Evolutionary conservation across 1,140 invertebrate genomes (phyloP), one percentile per base, ranked within the genome.

Genomic region (Palaemon carinicauda): DNA sequence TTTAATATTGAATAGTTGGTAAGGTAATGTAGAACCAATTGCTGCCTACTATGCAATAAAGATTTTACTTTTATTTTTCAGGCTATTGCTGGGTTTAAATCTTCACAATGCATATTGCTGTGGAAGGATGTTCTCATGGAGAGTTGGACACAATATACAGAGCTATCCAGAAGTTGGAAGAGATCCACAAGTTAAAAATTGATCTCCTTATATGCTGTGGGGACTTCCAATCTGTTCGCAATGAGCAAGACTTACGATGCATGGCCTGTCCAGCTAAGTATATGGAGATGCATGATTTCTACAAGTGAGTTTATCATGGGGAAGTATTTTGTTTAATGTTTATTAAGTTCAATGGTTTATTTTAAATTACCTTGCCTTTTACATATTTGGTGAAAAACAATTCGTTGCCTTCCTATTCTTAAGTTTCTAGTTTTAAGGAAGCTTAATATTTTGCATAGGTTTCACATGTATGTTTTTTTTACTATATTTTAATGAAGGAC

Each of bases 41-140:
- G 7, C 7, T 60, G 24, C 24, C 24, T 27, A 15, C 5, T 27
- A 15, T 60, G 2, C 5, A 60, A 10, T 82, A 52, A 51, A 51
- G 15, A 52, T 82, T 52, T 4, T n/a, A n/a, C 65, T 24, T n/a
- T 52, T 41, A 60, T 65, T 69, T n/a, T 65, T 78, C 24, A 17
- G 29, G 21, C 29, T 14, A 4, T 69, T 10, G 24, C 15, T 27
- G 50, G 52, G 33, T n/a, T 9, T 31, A 31, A 4, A 24, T 53
- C 15, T 24, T 15, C 71, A 50, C 21, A 31, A 99, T 99, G 98
- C 96, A 96, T 92, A 96, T 99, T 74, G 98, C 98, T 9, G 93
- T 99, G 0, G 97, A 98, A 94, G 98, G 98, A 79, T 99, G 98
- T 93, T 96, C 97, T 90, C 98, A 99, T 93, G 98, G 98, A 3